Conservation (phyloP, 2,113 vertebrate genomes). For the Sebastes schlegelii region DNA sequence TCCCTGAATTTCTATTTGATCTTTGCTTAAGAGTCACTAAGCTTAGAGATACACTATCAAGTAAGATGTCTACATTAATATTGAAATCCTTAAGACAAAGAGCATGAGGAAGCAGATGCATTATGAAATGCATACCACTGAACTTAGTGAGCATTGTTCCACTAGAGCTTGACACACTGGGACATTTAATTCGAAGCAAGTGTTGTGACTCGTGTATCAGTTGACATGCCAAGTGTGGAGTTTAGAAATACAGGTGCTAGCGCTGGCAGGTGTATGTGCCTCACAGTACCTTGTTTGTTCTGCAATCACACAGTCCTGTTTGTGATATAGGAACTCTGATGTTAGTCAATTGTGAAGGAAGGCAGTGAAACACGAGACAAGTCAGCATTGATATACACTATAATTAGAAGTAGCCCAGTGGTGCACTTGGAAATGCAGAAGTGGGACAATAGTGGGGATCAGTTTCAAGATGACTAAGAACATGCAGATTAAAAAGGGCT, state of each 20-base stretch:
- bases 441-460: neutral
- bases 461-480: neutral
- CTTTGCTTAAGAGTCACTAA: neutral
- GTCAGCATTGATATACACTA: neutral
- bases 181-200: slow-evolving; percentile 20
- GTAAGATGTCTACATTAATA: neutral
- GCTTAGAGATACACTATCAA: neutral
- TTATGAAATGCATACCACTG: neutral
- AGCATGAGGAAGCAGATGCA: neutral
- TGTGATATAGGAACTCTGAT: slow-evolving; percentile 4
- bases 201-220: slow-evolving; percentile 7
- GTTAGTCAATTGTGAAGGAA: neutral
- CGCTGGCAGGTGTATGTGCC: neutral
- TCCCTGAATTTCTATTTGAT: neutral
- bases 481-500: neutral
- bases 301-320: slow-evolving; percentile 1
- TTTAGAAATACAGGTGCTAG: neutral
- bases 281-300: neutral
- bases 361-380: neutral
- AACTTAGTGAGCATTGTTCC: slow-evolving; percentile 7
- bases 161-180: neutral
- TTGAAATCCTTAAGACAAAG: neutral
- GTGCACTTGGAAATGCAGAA: slow-evolving; percentile 18
- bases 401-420: neutral
- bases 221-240: slow-evolving; percentile 5